phyloP scores from a whole-genome alignment of 2,888 invertebrate genomes.

The Tachina grossa region DNA sequence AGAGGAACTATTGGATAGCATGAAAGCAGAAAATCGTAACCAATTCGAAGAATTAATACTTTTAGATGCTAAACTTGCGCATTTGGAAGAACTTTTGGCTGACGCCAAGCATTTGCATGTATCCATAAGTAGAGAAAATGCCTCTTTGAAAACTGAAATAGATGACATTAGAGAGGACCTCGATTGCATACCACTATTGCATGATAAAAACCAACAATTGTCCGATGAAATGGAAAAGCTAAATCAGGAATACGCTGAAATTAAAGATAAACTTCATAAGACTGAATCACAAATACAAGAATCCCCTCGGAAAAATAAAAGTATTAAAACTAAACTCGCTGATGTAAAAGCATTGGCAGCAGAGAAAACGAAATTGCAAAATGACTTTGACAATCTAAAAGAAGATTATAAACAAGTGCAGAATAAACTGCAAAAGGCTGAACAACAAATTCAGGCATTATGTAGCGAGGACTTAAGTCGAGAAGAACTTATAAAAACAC shows the following conservation, averaged over 20 bases:
- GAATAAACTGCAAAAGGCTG: slow-evolving; percentile 53
- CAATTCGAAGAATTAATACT: slow-evolving; percentile 23
- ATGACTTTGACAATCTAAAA: slow-evolving; percentile 29
- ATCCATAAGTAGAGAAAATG: slow-evolving; percentile 15
- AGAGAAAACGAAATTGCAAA: slow-evolving; percentile 44
- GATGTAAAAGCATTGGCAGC: slow-evolving; percentile 3
- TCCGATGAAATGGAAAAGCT: slow-evolving; percentile 40
- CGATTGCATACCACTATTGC: slow-evolving; percentile 37
- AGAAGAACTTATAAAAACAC: slow-evolving; percentile 47
- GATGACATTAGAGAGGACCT: slow-evolving; percentile 24
- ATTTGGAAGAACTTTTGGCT: slow-evolving; percentile 21
- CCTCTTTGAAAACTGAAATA: slow-evolving; percentile 36
- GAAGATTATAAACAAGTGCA: slow-evolving; percentile 22
- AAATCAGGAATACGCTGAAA: slow-evolving; percentile 30
- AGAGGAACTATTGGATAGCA: slow-evolving; percentile 16
- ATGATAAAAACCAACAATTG: slow-evolving; percentile 41
- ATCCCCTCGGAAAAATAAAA: slow-evolving; percentile 29
- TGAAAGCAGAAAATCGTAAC: slow-evolving; percentile 33
- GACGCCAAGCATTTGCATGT: slow-evolving; percentile 23
- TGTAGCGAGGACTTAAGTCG: slow-evolving; percentile 41
- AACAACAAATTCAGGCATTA: slow-evolving; percentile 60
- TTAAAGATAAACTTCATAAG: slow-evolving; percentile 44
- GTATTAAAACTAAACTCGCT: slow-evolving; percentile 35
- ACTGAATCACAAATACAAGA: slow-evolving; percentile 61
- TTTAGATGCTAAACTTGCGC: slow-evolving; percentile 26